These are phyloP conservation scores for Porites evermanni DNA, from an alignment of 92 coral and sea anemone species.

Conservation along the genomic window DNA sequence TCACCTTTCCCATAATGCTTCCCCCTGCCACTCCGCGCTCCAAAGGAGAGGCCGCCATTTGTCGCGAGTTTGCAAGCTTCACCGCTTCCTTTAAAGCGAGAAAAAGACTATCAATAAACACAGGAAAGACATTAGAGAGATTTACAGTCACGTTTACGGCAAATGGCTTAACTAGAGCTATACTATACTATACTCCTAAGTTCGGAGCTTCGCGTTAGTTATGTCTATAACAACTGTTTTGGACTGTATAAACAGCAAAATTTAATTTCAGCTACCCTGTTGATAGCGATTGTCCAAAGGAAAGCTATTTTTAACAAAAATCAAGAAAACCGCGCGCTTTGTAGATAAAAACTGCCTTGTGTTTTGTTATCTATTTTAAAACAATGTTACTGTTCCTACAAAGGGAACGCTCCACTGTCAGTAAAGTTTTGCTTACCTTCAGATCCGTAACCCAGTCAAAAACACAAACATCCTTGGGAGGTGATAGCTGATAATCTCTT, in stretches of 20 bases:
- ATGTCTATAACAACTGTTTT: no score
- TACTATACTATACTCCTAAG: no score
- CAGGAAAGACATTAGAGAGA: no score
- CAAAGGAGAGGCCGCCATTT: slow-evolving; percentile 17
- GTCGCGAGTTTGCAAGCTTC: slow-evolving; percentile 1
- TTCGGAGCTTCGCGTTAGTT: no score
- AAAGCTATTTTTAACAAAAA: no score
- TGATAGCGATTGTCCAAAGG: background rate
- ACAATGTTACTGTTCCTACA: no score
- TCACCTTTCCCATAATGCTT: slow-evolving; percentile 61
- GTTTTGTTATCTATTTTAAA: background rate
- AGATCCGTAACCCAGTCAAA: slow-evolving; percentile 66
- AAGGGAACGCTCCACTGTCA: background rate
- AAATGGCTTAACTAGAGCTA: no score
- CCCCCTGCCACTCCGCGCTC: slow-evolving; percentile 48
- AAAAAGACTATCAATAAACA: background rate
- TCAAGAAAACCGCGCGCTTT: background rate
- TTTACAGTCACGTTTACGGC: no score
- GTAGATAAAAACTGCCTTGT: background rate
- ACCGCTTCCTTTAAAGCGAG: slow-evolving; percentile 21
- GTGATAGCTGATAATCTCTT: slow-evolving; percentile 60
- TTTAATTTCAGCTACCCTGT: background rate
- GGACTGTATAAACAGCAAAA: background rate
- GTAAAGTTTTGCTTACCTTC: slow-evolving; percentile 29
- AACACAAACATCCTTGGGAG: slow-evolving; percentile 54